Conservation (phyloP, 2,797 vertebrate species). For the Tachyglossus aculeatus region DNA sequence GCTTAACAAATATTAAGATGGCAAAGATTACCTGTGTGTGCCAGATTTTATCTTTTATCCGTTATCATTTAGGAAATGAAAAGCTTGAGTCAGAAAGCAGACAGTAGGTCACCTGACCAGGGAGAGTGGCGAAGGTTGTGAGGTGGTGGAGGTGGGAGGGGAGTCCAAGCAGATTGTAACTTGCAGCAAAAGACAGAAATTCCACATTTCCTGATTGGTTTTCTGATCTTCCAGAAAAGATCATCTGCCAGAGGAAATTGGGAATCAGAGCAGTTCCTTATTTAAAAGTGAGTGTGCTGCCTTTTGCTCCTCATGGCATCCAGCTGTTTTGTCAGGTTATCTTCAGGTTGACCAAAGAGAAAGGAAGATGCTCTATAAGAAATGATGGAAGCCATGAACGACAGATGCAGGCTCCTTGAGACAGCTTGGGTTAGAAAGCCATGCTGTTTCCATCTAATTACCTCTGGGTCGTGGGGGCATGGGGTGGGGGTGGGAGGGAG, state of each 20-base stretch:
- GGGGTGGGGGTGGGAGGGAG: too few species aligned
- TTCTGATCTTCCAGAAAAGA: conserved; percentile 50
- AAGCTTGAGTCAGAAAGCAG: conserved; percentile 63
- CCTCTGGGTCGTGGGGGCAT: too few species aligned
- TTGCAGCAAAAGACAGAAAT: conserved; percentile 39
- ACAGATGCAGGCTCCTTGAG: too few species aligned
- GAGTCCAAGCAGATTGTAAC: conserved; percentile 55
- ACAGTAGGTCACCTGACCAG: conserved; percentile 34
- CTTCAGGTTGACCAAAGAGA: too few species aligned
- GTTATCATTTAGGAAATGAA: conserved; percentile 70
- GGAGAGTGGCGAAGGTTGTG: neutral
- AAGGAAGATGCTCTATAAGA: too few species aligned
- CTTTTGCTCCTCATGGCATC: too few species aligned
- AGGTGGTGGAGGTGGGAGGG: neutral
- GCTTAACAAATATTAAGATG: conserved; percentile 80
- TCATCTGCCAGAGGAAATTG: conserved; percentile 40
- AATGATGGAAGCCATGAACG: too few species aligned
- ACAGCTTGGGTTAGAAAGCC: too few species aligned
- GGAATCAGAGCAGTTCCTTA: conserved; percentile 52
- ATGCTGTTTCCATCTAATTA: too few species aligned
- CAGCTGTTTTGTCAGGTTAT: too few species aligned
- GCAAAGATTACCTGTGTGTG: conserved; percentile 73
- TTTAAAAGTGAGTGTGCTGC: too few species aligned
- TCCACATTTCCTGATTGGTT: conserved; percentile 47
- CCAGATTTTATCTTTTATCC: conserved; percentile 71